phyloP scores from a whole-genome alignment of 2,888 invertebrate species.

The Microchrysa polita region DNA sequence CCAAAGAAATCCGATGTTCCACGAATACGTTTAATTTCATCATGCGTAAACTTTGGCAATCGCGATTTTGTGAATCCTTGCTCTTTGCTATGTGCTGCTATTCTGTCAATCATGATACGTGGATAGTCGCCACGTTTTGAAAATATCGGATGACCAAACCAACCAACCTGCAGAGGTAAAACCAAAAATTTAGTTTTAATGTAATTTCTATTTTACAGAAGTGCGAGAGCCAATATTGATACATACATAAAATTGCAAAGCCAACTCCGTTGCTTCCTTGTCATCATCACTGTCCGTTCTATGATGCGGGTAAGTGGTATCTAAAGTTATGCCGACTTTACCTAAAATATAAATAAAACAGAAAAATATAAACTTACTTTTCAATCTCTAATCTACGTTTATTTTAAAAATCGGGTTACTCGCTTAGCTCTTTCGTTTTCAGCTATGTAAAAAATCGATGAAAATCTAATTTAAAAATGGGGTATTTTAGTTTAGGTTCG shows the following conservation, averaged over 20 bases:
- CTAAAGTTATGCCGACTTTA: constrained; percentile 71
- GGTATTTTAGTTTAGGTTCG: too few relatives aligned
- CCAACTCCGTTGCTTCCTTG: constrained; percentile 70
- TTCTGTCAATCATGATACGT: constrained; percentile 69
- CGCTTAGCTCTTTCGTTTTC: too few relatives aligned
- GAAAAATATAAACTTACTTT: too few relatives aligned
- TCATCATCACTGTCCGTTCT: constrained; percentile 67
- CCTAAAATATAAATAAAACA: constrained; percentile 64
- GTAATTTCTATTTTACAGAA: not conserved
- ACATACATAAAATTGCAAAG: constrained; percentile 70
- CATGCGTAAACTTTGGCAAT: constrained; percentile 69
- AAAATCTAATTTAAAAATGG: too few relatives aligned
- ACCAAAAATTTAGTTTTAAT: not conserved
- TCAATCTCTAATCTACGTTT: too few relatives aligned
- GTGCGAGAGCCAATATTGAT: not conserved
- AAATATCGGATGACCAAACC: constrained; percentile 76
- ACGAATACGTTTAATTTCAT: constrained; percentile 70
- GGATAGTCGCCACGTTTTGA: constrained; percentile 73
- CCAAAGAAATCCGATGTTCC: constrained; percentile 79
- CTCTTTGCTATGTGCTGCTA: constrained; percentile 68
- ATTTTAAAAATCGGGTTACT: too few relatives aligned
- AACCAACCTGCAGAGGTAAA: constrained; percentile 66
- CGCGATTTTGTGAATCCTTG: constrained; percentile 71
- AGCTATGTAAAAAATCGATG: too few relatives aligned
- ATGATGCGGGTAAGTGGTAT: constrained; percentile 72